Evolutionary conservation across 2,113 vertebrate species (phyloP).

Genomic region (Oceanodroma tethys): DNA sequence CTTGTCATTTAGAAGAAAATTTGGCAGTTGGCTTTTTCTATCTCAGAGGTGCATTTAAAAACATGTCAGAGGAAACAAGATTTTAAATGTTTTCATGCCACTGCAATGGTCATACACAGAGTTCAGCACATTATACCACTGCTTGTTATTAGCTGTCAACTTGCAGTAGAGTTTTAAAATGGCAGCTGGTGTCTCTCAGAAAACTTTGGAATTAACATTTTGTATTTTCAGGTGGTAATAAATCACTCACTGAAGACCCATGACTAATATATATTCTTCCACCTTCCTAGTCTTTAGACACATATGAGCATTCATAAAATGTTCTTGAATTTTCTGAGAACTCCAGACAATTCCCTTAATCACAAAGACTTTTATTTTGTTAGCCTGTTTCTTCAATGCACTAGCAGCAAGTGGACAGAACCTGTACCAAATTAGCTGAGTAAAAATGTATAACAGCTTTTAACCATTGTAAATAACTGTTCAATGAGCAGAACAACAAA

Average conservation of each 20-base stretch:
- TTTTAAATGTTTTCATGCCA: not conserved
- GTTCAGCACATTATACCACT: not conserved
- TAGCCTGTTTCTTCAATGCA: not conserved
- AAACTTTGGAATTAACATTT: not conserved
- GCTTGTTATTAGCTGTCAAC: not conserved
- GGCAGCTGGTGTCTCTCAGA: not conserved
- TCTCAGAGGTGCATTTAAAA: not conserved
- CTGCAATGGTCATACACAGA: not conserved
- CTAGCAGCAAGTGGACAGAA: not conserved
- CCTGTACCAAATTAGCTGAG: not conserved
- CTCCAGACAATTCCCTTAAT: not conserved
- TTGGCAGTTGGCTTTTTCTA: not conserved
- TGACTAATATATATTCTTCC: not conserved
- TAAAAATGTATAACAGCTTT: not conserved
- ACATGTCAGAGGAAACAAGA: not conserved
- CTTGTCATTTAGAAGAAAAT: not conserved
- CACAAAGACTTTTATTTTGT: not conserved
- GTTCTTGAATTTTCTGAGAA: not conserved
- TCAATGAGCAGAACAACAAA: not conserved
- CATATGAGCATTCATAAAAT: not conserved
- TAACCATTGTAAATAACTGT: not conserved
- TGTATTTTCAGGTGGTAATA: not conserved
- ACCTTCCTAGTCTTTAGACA: not conserved
- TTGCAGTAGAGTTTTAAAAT: not conserved
- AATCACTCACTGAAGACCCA: not conserved